Conservation (phyloP, 2,888 invertebrate genomes). For the Cephus spinipes region DNA sequence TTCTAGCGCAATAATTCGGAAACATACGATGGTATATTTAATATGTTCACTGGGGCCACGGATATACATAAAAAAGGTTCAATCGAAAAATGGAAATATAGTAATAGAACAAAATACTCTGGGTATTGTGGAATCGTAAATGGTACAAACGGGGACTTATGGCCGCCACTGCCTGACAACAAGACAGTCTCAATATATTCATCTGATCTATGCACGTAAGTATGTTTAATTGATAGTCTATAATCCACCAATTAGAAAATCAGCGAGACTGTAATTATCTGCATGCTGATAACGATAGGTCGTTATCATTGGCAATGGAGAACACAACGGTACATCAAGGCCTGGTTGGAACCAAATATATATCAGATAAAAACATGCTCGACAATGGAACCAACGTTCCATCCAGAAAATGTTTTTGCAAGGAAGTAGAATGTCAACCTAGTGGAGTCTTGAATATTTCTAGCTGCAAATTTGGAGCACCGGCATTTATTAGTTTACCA, state of each 20-base stretch:
- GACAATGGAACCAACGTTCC: constrained; percentile 77
- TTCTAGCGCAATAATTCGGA: constrained; percentile 80
- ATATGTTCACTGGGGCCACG: constrained; percentile 79
- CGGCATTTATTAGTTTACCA: constrained; percentile 84
- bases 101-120: constrained; percentile 69
- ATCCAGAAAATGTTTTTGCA: constrained; percentile 78
- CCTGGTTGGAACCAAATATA: constrained; percentile 70
- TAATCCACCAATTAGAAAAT: too few relatives aligned
- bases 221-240: constrained; percentile 36
- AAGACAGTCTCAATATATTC: constrained; percentile 76
- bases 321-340: constrained; percentile 64
- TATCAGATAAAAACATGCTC: constrained; percentile 74
- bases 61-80: constrained; percentile 77
- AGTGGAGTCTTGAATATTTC: constrained; percentile 81
- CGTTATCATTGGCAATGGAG: too few relatives aligned
- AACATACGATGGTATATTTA: constrained; percentile 81
- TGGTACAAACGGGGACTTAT: constrained; percentile 85
- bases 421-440: constrained; percentile 64
- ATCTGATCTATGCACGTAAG: constrained; percentile 83
- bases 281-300: too few relatives aligned
- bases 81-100: constrained; percentile 78
- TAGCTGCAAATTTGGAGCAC: constrained; percentile 82
- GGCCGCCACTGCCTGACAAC: constrained; percentile 76
- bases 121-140: constrained; percentile 76
- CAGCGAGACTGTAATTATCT: too few relatives aligned